Evolutionary conservation across 1,140 invertebrate species (phyloP), one percentile per base, ranked within the genome.

Genomic region (Diplogasteroides magnus): DNA sequence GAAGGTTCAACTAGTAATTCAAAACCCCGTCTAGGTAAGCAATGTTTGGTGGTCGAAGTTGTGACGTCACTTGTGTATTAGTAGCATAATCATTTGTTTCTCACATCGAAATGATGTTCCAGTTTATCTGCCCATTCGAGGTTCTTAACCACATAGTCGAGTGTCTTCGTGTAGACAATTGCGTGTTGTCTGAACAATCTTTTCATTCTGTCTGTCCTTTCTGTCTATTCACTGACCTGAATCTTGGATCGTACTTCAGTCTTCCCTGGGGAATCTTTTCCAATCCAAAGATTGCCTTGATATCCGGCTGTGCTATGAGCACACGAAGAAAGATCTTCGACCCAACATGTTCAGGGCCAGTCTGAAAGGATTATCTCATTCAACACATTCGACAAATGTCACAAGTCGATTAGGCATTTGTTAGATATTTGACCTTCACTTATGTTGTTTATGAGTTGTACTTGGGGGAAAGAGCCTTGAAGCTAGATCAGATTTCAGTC

Each of bases 201-300:
- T 48, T 11, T 11, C 19, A 48, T 11, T 48, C 19, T 11, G 19
- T 11, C 37, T 11, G 6, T 48, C 6, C 19, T 48, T 11, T 11
- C 19, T 11, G 19, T 48, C 19, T 11, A 48, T 11, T 19, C 6
- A 11, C 67, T 72, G 70, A 68, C 29, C 72, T 61, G 64, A 73
- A 73, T 58, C 72, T 59, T 60, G 72, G 72, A 61, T 73, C 72
- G 62, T 73, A 73, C 58, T 73, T 73, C 32, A 73, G 64, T 27
- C 72, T 61, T 65, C 72, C 72, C 29, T 74, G 71, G 6, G 72
- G 72, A 23, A 73, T 73, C 37, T 73, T 73, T 28, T 73, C 67
- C 2, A 73, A 56, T 13, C 72, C 72, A 27, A 73, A 73, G 59
- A 73, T 73, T n/a, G 68, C 68, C 25, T 73, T 73, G 31, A 73